phyloP scores from a whole-genome alignment of 2,888 invertebrate species.

The Rugalucina vietnamica region DNA sequence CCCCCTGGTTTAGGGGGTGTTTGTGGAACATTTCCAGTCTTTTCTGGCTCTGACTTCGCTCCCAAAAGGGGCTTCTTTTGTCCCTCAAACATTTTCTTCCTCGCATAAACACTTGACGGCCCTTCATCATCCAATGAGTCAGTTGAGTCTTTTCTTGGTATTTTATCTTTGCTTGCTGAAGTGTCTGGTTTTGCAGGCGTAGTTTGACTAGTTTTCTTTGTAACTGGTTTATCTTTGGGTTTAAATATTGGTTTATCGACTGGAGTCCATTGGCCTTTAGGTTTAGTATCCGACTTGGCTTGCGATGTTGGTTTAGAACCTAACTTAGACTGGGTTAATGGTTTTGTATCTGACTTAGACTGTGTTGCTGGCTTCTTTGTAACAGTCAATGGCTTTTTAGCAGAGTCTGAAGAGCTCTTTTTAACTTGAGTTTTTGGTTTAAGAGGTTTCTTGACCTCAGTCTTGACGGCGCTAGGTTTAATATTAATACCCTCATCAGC shows the following conservation, averaged over 20 bases:
- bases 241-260: slow-evolving; percentile 55
- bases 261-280: neutral
- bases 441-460: neutral
- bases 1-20: slow-evolving; percentile 54
- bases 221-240: slow-evolving; percentile 47
- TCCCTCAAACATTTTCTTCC: slow-evolving; percentile 54
- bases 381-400: slow-evolving; percentile 40
- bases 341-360: slow-evolving; percentile 41
- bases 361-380: slow-evolving; percentile 43
- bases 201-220: neutral
- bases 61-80: slow-evolving; percentile 58
- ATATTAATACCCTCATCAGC: slow-evolving; percentile 7
- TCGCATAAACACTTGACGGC: slow-evolving; percentile 57
- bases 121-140: slow-evolving; percentile 61
- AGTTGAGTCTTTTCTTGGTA: slow-evolving; percentile 49
- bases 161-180: neutral
- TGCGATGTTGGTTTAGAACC: neutral
- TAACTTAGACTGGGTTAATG: neutral
- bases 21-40: slow-evolving; percentile 45
- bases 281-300: slow-evolving; percentile 2
- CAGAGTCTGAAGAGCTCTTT: slow-evolving; percentile 47
- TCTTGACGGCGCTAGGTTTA: slow-evolving; percentile 41
- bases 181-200: slow-evolving; percentile 3
- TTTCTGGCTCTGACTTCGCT: slow-evolving; percentile 37
- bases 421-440: slow-evolving; percentile 28